Base-by-base conservation (phyloP, 64 coral and sea anemone species). In the Pachyseris speciosa region DNA sequence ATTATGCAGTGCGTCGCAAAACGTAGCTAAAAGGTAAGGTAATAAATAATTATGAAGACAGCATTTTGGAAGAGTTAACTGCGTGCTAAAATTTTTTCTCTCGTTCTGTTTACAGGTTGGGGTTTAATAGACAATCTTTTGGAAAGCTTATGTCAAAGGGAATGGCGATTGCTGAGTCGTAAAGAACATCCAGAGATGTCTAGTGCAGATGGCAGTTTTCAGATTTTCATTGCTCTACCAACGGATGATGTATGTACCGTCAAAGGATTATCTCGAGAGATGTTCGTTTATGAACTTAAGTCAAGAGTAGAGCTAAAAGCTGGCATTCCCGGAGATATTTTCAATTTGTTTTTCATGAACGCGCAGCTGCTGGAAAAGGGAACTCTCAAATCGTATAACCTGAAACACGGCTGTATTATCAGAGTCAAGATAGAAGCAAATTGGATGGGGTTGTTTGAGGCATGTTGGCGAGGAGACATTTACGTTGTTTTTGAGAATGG, bases 401-500 rank as follows among this genome's bases (percentile, higher is more conserved):
- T 99, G 0, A 99, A 95, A 79, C 73, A 93, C 15, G 97, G 97
- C 17, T 95, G 97, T 41, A 93, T 99, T 17, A 45, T 99, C 0
- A 69, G 97, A 69, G 84, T 99, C 44, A 95, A 86, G 42, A 29
- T 99, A 17, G 90, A 99, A 37, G 38, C 72, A 10, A 99, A 72
- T 20, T 99, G 87, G 86, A 42, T 79, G 1, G 89, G 86, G 13
- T 39, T 99, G 7, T 99, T 95, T 50, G 86, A 95, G 74, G 97
- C 97, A 2, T 95, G 97, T 42, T 99, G 94, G 90, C 47, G 86
- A 19, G 97, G 97, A 39, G 94, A 99, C 28, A 90, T 92, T 38
- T 99, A 90, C 55, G 97, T 93, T 28, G 97, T 99, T 24, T 99
- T 99, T 13, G 94, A 99, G 87, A 99, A 99, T 61, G 97, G 97